Conservation (phyloP, 1,140 invertebrate genomes). For the Lucilia sericata region DNA sequence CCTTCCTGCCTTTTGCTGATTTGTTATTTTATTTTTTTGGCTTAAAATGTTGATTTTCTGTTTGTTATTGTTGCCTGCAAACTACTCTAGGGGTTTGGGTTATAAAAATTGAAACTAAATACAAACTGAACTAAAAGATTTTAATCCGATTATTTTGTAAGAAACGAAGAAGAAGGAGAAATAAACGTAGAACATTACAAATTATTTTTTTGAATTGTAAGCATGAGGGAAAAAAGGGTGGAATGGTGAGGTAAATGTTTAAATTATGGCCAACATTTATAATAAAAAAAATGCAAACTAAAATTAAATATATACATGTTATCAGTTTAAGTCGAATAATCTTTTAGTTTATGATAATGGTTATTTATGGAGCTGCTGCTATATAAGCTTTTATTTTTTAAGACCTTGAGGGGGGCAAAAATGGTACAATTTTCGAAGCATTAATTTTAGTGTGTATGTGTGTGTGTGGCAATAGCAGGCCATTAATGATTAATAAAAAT, state of each 20-base stretch:
- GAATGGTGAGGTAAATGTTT: background rate
- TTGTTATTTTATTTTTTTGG: no score
- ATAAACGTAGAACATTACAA: background rate
- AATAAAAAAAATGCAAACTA: slow-evolving; percentile 11
- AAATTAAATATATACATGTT: background rate
- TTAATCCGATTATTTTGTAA: slow-evolving; percentile 41
- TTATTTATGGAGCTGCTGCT: slow-evolving; percentile 3
- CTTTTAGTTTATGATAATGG: slow-evolving; percentile 33
- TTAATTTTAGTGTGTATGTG: background rate
- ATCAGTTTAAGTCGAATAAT: slow-evolving; percentile 15
- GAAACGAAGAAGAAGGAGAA: background rate
- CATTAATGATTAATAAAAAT: no score
- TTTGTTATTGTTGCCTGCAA: no score
- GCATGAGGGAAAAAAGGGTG: background rate
- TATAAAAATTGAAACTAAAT: no score
- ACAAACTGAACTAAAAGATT: background rate
- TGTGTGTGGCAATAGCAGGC: no score
- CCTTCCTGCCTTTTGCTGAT: background rate
- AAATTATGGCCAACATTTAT: background rate
- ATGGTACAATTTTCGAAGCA: background rate
- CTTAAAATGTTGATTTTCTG: no score
- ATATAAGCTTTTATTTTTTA: background rate
- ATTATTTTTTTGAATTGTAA: background rate
- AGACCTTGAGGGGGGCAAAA: background rate
- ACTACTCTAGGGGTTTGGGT: no score